Percentiles rank a stretch among this genome's conserved stretches.
Evolutionary conservation across 1,140 invertebrate species (phyloP).

Genomic region (Chionoecetes opilio): DNA sequence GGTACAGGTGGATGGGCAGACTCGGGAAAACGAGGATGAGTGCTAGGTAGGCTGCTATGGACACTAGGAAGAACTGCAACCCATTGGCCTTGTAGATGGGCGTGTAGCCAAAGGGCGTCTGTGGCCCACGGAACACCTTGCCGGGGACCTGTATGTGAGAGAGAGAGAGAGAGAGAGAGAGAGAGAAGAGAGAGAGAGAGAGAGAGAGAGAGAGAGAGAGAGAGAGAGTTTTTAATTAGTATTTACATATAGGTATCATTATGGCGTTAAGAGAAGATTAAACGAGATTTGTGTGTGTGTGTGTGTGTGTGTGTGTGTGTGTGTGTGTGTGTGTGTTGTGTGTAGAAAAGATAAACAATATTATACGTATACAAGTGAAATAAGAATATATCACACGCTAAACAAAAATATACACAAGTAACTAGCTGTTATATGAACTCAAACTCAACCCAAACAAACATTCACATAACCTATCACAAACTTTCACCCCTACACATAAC

Average conservation of each 20-base stretch:
- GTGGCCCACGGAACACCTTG: constrained; percentile 84
- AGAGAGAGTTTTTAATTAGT: too few relatives aligned
- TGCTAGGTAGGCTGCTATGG: constrained; percentile 83
- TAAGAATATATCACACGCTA: too few relatives aligned
- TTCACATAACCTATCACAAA: too few relatives aligned
- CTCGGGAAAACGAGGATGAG: constrained; percentile 82
- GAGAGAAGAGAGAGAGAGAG: not conserved
- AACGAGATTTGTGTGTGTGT: too few relatives aligned
- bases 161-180: not conserved
- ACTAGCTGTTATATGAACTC: too few relatives aligned
- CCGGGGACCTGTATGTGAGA: constrained; percentile 83
- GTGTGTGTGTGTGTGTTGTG: too few relatives aligned
- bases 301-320: too few relatives aligned
- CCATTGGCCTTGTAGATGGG: constrained; percentile 86
- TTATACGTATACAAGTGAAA: not conserved
- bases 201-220: not conserved
- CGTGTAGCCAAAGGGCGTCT: constrained; percentile 84
- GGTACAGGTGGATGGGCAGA: constrained; percentile 83
- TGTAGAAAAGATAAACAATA: not conserved
- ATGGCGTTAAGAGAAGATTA: too few relatives aligned
- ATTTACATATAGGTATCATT: too few relatives aligned
- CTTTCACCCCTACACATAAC: too few relatives aligned
- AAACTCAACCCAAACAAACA: too few relatives aligned
- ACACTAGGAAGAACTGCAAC: constrained; percentile 85
- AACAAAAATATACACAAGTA: too few relatives aligned